These are phyloP conservation scores for Lomographa bimaculata DNA, from an alignment of 2,888 invertebrate species.

Conservation along the genomic window DNA sequence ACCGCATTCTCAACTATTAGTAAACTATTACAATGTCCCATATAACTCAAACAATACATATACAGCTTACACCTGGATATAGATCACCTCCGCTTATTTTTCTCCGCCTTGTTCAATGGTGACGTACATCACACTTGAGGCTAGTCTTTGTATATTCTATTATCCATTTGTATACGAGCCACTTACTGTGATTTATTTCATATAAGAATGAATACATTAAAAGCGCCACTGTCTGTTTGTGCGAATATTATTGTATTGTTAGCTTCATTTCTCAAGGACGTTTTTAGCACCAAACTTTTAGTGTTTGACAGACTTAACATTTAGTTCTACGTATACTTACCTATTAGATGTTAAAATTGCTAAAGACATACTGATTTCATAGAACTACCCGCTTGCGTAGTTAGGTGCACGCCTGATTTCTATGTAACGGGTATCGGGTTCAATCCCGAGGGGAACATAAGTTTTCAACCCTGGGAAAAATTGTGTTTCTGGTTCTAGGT, in stretches of 20 bases:
- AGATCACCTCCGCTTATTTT: slow-evolving; percentile 14
- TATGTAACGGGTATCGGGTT: no score
- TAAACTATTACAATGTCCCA: slow-evolving; percentile 1
- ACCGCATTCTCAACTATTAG: no score
- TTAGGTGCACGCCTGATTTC: no score
- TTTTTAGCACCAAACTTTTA: no score
- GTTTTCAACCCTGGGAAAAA: no score
- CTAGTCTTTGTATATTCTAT: slow-evolving; percentile 23
- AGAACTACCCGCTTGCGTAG: no score
- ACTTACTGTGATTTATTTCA: slow-evolving; percentile 28
- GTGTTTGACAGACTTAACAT: no score
- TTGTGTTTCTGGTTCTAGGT: no score
- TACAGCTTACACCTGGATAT: slow-evolving; percentile 12
- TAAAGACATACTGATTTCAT: no score
- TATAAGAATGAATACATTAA: slow-evolving; percentile 16
- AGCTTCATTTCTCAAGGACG: slow-evolving; percentile 8
- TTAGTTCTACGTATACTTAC: no score
- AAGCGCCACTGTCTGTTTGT: slow-evolving; percentile 12
- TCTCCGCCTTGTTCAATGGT: slow-evolving; percentile 21
- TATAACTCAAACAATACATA: neutral
- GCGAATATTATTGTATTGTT: slow-evolving; percentile 9
- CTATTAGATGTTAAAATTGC: no score
- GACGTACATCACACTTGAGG: slow-evolving; percentile 21
- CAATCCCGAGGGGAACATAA: no score
- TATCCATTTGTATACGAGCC: slow-evolving; percentile 20